phyloP scores from a whole-genome alignment of 2,888 invertebrate species.

The Cordilura impudica region DNA sequence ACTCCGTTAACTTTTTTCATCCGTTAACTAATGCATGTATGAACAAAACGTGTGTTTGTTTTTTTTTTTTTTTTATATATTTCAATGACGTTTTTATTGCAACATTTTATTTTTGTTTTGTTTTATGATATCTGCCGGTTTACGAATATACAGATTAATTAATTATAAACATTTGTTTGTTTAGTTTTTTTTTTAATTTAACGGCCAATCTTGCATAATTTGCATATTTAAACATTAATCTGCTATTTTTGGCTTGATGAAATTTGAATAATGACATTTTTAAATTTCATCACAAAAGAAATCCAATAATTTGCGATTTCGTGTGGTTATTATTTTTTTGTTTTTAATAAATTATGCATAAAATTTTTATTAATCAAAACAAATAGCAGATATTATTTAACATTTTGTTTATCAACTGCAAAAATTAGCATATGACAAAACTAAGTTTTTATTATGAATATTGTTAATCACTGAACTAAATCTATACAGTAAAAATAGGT shows the following conservation, averaged over 20 bases:
- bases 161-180: neutral
- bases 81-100: neutral
- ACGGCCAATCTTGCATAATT: slow-evolving; percentile 42
- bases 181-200: slow-evolving; percentile 5
- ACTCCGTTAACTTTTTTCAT: no score
- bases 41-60: no score
- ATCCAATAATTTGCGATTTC: neutral
- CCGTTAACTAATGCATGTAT: no score
- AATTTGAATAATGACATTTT: neutral
- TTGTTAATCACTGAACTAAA: no score
- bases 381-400: neutral
- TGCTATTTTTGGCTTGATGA: neutral
- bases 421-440: neutral
- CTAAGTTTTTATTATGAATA: neutral
- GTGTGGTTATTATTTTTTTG: neutral
- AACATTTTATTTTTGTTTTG: neutral
- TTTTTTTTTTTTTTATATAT: neutral
- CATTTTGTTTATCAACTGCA: neutral
- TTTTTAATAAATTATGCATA: neutral
- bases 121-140: neutral
- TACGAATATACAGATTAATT: neutral
- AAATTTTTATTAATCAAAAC: neutral
- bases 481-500: no score
- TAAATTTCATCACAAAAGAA: neutral
- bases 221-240: slow-evolving; percentile 28